These are phyloP conservation scores for Meloidogyne chitwoodi DNA, from an alignment of 1,140 invertebrate genomes.

Conservation along the genomic window DNA sequence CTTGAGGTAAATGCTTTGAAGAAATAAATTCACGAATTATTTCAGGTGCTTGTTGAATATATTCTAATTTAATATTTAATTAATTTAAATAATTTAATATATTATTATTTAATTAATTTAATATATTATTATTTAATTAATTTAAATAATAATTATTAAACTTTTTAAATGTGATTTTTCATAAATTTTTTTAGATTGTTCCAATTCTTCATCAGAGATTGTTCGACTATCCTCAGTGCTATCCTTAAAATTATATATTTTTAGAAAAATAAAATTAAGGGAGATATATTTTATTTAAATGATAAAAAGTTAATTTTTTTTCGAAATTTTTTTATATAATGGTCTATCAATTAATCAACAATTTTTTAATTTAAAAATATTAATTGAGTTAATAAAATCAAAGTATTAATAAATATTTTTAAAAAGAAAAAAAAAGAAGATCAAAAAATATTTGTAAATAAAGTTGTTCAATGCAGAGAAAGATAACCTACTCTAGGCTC, in stretches of 20 bases:
- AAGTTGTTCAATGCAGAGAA: too few species aligned
- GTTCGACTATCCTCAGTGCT: not conserved
- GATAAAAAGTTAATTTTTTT: too few species aligned
- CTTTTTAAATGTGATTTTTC: constrained; percentile 1
- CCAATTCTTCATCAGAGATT: not conserved
- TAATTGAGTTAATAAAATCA: too few species aligned
- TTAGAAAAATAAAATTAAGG: too few species aligned
- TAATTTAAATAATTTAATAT: not conserved
- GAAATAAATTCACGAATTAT: constrained; percentile 56
- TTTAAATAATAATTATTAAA: not conserved
- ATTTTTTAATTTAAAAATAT: too few species aligned
- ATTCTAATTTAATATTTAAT: constrained; percentile 22
- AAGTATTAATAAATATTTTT: too few species aligned
- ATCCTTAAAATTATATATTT: not conserved
- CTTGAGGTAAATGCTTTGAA: constrained; percentile 49
- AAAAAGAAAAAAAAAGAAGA: too few species aligned
- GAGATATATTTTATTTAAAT: too few species aligned
- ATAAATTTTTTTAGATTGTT: constrained; percentile 6
- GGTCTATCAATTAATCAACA: too few species aligned
- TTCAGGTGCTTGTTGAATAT: constrained; percentile 58
- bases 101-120: not conserved
- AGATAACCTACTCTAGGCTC: too few species aligned
- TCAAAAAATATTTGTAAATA: too few species aligned
- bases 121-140: not conserved
- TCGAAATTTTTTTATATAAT: too few species aligned